Evolutionary conservation across 2,888 invertebrate genomes (phyloP).

Genomic region (Nomada ruficornis): DNA sequence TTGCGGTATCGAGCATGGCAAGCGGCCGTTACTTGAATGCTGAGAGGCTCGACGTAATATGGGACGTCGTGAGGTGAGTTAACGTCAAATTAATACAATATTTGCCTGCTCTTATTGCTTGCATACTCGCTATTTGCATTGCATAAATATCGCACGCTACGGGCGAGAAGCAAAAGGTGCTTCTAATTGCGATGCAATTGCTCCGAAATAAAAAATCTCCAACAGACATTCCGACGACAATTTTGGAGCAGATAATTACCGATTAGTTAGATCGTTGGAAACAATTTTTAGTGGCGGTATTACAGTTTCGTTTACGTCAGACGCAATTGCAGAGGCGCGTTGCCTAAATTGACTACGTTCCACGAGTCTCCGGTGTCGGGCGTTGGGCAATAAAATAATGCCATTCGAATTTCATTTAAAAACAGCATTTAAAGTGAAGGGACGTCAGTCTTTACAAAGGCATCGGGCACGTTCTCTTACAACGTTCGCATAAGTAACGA

Average conservation of each 20-base stretch:
- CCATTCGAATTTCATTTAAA: not conserved
- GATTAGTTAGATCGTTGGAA: too few relatives aligned
- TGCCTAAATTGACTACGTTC: not conserved
- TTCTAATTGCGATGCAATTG: not conserved
- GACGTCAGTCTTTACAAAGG: conserved; percentile 56
- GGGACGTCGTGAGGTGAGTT: conserved; percentile 21
- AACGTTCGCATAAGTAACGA: conserved; percentile 78
- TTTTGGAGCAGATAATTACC: too few relatives aligned
- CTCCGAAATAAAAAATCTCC: too few relatives aligned
- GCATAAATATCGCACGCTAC: not conserved
- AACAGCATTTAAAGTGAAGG: conserved; percentile 15
- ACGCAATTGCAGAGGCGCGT: not conserved
- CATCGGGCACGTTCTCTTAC: conserved; percentile 57
- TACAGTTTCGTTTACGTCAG: not conserved
- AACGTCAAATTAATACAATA: not conserved
- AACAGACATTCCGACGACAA: not conserved
- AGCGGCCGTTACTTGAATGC: not conserved
- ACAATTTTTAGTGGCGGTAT: not conserved
- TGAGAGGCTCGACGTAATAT: not conserved
- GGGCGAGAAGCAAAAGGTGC: not conserved
- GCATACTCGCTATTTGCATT: not conserved
- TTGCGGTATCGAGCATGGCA: too few relatives aligned
- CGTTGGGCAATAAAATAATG: too few relatives aligned
- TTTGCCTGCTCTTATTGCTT: not conserved
- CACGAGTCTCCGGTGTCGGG: too few relatives aligned